Evolutionary conservation across 2,888 invertebrate genomes (phyloP).

Genomic region (Morpho helenor): DNA sequence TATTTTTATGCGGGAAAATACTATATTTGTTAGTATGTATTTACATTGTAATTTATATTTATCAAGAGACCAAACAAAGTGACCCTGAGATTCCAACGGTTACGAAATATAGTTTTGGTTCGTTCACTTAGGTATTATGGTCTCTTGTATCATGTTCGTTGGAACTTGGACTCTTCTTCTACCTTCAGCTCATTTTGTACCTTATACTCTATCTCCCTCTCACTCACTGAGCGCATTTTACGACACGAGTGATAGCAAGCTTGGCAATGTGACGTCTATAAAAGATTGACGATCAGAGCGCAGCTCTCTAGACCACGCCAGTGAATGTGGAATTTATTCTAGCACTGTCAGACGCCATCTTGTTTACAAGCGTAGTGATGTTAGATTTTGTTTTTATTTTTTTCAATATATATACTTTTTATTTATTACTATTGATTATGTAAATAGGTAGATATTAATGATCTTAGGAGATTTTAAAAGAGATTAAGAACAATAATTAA

Average conservation of each 20-base stretch:
- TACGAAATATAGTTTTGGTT: neutral
- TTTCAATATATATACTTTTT: neutral
- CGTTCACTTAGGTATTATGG: constrained; percentile 1
- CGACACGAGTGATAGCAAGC: constrained; percentile 32
- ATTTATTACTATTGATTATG: neutral
- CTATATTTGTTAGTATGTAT: too few relatives aligned
- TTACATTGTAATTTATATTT: too few relatives aligned
- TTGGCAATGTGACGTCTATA: constrained; percentile 34
- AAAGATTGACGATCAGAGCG: constrained; percentile 26
- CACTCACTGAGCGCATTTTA: constrained; percentile 17
- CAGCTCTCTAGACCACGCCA: constrained; percentile 35
- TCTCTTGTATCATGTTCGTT: constrained; percentile 41
- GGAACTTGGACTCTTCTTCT: constrained; percentile 45
- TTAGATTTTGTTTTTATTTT: constrained; percentile 3
- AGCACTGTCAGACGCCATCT: constrained; percentile 53
- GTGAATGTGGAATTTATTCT: constrained; percentile 56
- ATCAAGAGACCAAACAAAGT: too few relatives aligned
- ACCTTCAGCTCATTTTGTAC: constrained; percentile 55
- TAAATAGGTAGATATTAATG: neutral
- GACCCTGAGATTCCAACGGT: too few relatives aligned
- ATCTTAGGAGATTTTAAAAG: neutral
- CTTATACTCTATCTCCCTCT: constrained; percentile 35
- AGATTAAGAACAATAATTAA: too few relatives aligned
- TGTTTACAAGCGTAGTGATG: constrained; percentile 27
- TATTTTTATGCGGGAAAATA: too few relatives aligned